A percentile compares a stretch with the other conserved stretches of the same genome.
Evolutionary conservation across 53 echinoderm and acorn worm genomes (phyloP).

Genomic region (Apostichopus leukothele): DNA sequence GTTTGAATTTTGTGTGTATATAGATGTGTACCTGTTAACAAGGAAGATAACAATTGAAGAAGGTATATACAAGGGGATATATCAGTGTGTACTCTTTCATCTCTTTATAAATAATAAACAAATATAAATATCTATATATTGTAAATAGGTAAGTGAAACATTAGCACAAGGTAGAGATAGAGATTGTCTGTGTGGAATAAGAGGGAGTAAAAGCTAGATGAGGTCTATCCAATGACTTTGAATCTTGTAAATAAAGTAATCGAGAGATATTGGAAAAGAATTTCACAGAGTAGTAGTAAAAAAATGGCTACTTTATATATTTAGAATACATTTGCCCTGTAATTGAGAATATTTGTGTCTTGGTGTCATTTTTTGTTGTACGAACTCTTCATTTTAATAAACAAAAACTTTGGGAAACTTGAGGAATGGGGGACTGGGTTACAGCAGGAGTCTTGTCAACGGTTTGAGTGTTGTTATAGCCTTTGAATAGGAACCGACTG

Average conservation of each 20-base stretch:
- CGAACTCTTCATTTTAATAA: no score
- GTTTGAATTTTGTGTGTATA: neutral
- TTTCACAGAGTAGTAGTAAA: neutral
- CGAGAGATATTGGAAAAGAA: neutral
- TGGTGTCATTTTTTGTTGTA: no score
- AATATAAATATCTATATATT: conserved; percentile 1
- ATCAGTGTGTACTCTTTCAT: conserved; percentile 26
- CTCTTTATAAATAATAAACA: neutral
- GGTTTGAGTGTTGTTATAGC: no score
- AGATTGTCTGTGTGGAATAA: neutral
- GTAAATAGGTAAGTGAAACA: neutral
- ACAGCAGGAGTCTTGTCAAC: no score
- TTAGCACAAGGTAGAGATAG: conserved; percentile 17
- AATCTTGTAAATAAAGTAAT: neutral
- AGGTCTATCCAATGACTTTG: neutral
- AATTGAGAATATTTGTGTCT: neutral
- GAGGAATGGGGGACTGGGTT: no score
- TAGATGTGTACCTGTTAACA: neutral
- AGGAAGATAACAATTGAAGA: neutral
- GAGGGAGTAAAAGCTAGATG: neutral
- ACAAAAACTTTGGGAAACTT: no score
- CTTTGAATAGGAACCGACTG: no score
- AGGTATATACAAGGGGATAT: neutral
- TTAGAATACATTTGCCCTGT: conserved; percentile 41
- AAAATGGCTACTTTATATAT: conserved; percentile 6